These are phyloP conservation scores for Camelus dromedarius DNA, from an alignment of 2,113 vertebrate species.

Conservation along the genomic window DNA sequence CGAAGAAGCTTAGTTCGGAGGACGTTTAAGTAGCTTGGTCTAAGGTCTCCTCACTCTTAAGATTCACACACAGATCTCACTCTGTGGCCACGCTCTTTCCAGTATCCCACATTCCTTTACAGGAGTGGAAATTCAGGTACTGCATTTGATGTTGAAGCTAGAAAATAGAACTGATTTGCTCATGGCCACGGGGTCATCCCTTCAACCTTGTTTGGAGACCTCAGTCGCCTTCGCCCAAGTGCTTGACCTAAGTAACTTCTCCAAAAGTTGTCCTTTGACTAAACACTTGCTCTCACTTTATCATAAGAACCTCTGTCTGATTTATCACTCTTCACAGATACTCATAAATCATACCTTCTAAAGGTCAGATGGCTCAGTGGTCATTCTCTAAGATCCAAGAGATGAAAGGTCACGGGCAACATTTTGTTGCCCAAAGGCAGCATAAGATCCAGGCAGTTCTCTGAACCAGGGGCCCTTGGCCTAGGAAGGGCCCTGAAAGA, in stretches of 20 bases:
- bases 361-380: neutral
- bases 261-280: neutral
- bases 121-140: neutral
- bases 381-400: constrained; percentile 25
- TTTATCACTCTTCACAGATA: neutral
- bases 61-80: neutral
- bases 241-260: neutral
- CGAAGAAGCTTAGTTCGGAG: neutral
- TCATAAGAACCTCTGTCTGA: neutral
- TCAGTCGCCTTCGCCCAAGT: neutral
- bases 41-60: neutral
- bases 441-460: neutral
- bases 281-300: neutral
- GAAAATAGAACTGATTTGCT: neutral
- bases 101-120: neutral
- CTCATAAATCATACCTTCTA: neutral
- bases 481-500: neutral
- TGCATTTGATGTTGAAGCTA: neutral
- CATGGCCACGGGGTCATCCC: neutral
- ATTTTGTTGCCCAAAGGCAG: neutral
- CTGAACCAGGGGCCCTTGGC: neutral
- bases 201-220: neutral
- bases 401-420: neutral
- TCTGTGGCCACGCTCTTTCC: neutral
- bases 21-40: neutral